A percentile compares a stretch with the other conserved stretches of the same genome.
Evolutionary conservation across 1,140 invertebrate species (phyloP).

Genomic region (Ceratosolen solmsi): DNA sequence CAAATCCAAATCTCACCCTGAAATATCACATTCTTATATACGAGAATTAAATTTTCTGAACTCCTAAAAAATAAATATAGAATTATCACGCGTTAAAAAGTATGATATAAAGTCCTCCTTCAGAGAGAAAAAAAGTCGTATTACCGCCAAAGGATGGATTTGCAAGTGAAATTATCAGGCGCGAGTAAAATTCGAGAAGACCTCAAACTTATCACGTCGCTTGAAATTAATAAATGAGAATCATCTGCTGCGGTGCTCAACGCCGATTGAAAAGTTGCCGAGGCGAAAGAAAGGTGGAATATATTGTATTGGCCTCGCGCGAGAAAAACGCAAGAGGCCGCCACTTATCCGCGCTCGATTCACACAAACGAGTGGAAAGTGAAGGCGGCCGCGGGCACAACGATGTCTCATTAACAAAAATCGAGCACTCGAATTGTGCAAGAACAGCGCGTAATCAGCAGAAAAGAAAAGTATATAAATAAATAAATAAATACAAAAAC

Average conservation of each 20-base stretch:
- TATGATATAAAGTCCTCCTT: no score
- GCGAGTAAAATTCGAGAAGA: background rate
- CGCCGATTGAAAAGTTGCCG: background rate
- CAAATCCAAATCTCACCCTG: background rate
- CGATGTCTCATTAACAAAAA: constrained; percentile 33
- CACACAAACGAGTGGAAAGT: constrained; percentile 7
- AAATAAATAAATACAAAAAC: background rate
- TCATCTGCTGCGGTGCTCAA: background rate
- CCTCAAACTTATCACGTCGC: background rate
- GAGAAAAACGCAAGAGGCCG: constrained; percentile 32
- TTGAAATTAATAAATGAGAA: constrained; percentile 5
- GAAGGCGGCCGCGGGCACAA: background rate
- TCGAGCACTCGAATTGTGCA: constrained; percentile 7
- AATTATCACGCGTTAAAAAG: no score
- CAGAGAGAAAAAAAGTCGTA: no score
- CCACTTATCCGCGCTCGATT: constrained; percentile 19
- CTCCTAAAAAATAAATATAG: no score
- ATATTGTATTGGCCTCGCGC: background rate
- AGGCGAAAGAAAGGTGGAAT: background rate
- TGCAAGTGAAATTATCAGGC: background rate
- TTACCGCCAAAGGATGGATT: background rate
- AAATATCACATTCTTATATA: background rate
- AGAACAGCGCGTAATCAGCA: background rate
- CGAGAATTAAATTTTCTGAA: no score
- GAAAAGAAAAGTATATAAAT: no score